Base-by-base conservation (phyloP, 2,888 invertebrate species). In the Conus canariensis region DNA sequence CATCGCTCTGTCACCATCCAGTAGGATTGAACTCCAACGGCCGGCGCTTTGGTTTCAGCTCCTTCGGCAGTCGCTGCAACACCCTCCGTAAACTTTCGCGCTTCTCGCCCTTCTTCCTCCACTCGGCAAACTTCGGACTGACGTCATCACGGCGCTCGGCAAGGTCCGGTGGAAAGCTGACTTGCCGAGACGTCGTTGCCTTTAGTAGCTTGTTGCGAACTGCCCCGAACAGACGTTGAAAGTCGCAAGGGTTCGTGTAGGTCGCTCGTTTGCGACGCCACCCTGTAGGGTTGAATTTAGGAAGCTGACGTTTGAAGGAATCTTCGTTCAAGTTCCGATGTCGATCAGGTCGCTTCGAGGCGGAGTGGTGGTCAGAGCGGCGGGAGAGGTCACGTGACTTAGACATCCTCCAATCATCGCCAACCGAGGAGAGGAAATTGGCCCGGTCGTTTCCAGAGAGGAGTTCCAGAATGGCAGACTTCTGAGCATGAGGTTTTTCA, bases 11-110 rank as follows among this genome's bases (percentile, higher is more conserved):
- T 87, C 58, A 90, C 90, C 90, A 90, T 5, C 90, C 90, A 4
- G 90, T 87, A n/a, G 90, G 90, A 30, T 90, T 90, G 85, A 90
- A 90, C 87, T 90, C 90, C 60, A 90, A 45, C 7, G 86, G 90
- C 64, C 58, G 74, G 22, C 90, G 74, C 25, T 90, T 90, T 10
- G 77, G 89, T 60, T 90, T 89, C 67, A 90, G 80, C 85, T 74
- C 85, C n/a, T 77, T 10, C 22, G 60, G 86, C 14, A 90, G 14
- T 7, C 86, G 59, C 60, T 77, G 58, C 60, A 58, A 58, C 82
- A 64, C 58, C 60, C 22, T 88, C 25, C 86, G 60, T n/a, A 45
- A 58, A 56, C 60, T 77, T 9, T 59, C 45, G 9, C 60, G 25
- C 64, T 64, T 64, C 64, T 64, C 16, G 12, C 16, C 16, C 80